These are phyloP conservation scores for Reinhardtius hippoglossoides DNA, from an alignment of 2,113 vertebrate genomes.

Conservation along the genomic window DNA sequence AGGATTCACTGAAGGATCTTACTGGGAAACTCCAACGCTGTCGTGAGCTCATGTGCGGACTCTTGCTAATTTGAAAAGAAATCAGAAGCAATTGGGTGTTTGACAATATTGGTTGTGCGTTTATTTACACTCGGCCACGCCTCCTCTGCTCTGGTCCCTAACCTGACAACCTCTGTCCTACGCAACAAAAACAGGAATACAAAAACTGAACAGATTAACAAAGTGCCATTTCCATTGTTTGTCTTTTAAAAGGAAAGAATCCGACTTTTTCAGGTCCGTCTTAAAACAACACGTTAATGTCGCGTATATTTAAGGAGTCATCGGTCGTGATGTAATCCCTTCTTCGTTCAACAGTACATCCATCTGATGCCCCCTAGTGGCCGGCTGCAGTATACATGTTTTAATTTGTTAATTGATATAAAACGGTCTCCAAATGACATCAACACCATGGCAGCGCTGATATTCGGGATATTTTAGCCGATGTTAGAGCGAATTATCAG, in stretches of 20 bases:
- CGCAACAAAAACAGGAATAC: slow-evolving; percentile 30
- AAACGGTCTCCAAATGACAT: too few relatives aligned
- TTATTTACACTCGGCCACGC: not conserved
- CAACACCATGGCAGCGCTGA: too few relatives aligned
- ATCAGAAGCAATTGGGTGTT: not conserved
- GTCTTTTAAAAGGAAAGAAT: not conserved
- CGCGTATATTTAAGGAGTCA: too few relatives aligned
- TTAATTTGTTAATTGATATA: too few relatives aligned
- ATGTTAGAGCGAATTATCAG: too few relatives aligned
- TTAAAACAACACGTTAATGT: not conserved
- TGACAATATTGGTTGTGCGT: not conserved
- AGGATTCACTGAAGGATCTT: too few relatives aligned
- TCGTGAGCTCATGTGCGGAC: too few relatives aligned
- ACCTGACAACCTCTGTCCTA: slow-evolving; percentile 43
- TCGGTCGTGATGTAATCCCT: too few relatives aligned
- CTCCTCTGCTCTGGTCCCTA: slow-evolving; percentile 62
- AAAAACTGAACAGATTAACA: slow-evolving; percentile 43
- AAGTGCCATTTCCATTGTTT: slow-evolving; percentile 62
- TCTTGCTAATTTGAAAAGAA: not conserved
- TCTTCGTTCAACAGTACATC: too few relatives aligned
- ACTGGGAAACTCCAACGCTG: too few relatives aligned
- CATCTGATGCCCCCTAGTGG: not conserved
- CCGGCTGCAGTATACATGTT: not conserved
- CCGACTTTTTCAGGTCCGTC: not conserved
- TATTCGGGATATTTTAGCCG: too few relatives aligned